Evolutionary conservation across 2,797 vertebrate genomes (phyloP).

Genomic region (Avahi laniger): DNA sequence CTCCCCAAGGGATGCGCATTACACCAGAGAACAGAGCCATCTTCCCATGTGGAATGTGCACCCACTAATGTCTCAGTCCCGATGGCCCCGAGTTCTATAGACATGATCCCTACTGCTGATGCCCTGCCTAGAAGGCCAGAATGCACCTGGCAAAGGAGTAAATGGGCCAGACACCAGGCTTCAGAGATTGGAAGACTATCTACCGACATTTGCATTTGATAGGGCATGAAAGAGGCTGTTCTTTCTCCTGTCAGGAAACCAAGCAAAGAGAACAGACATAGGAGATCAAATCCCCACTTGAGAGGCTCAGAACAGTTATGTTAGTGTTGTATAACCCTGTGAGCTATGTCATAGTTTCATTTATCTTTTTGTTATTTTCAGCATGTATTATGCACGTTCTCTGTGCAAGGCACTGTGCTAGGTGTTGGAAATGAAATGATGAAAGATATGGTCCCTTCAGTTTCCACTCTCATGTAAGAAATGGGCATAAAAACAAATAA

Average conservation of each 20-base stretch:
- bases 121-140: not conserved
- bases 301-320: not conserved
- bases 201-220: not conserved
- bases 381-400: not conserved
- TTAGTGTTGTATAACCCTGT: not conserved
- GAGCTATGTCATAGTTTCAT: not conserved
- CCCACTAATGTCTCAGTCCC: not conserved
- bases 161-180: not conserved
- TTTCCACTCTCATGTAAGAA: not conserved
- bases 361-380: not conserved
- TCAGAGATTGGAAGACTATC: not conserved
- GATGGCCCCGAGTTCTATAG: not conserved
- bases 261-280: not conserved
- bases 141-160: not conserved
- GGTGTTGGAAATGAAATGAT: not conserved
- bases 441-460: not conserved
- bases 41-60: not conserved
- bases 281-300: not conserved
- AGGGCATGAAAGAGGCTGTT: not conserved
- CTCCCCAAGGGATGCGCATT: not conserved
- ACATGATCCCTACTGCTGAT: not conserved
- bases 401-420: not conserved
- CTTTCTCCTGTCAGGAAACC: not conserved
- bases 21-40: not conserved
- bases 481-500: not conserved